These are phyloP conservation scores for Spheniscus humboldti DNA, from an alignment of 2,797 vertebrate genomes.

Conservation along the genomic window DNA sequence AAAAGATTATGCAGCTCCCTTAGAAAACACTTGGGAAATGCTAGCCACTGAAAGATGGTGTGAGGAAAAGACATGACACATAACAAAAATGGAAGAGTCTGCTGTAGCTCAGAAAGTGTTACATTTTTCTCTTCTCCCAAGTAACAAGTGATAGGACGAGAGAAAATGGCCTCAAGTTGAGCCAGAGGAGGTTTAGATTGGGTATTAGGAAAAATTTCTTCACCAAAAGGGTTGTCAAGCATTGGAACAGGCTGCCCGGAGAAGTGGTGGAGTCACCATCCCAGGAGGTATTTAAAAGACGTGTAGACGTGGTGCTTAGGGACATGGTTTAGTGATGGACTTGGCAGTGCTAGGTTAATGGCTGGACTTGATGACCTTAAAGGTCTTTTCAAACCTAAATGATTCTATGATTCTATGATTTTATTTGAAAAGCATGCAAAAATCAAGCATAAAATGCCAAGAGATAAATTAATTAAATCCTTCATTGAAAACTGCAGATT, in stretches of 20 bases:
- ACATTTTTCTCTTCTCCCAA: not conserved
- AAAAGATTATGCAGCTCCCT: not conserved
- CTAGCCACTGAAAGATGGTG: not conserved
- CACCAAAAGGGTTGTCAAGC: not conserved
- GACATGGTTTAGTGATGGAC: not conserved
- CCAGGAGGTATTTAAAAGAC: not conserved
- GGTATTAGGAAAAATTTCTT: not conserved
- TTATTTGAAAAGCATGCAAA: not conserved
- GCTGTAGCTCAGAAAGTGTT: not conserved
- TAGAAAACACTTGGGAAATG: not conserved
- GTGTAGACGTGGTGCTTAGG: not conserved
- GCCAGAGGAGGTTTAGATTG: not conserved
- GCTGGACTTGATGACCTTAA: not conserved
- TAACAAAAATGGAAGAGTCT: not conserved
- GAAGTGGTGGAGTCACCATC: not conserved
- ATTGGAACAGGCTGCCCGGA: not conserved
- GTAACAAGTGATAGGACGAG: not conserved
- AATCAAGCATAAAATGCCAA: not conserved
- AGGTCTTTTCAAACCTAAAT: not conserved
- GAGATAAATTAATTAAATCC: not conserved
- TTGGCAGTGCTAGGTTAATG: not conserved
- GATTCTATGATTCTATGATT: not conserved
- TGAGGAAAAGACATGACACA: not conserved
- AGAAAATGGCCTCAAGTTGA: not conserved
- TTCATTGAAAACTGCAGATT: not conserved